phyloP scores from a whole-genome alignment of 2,797 vertebrate species.

The Falco rusticolus region DNA sequence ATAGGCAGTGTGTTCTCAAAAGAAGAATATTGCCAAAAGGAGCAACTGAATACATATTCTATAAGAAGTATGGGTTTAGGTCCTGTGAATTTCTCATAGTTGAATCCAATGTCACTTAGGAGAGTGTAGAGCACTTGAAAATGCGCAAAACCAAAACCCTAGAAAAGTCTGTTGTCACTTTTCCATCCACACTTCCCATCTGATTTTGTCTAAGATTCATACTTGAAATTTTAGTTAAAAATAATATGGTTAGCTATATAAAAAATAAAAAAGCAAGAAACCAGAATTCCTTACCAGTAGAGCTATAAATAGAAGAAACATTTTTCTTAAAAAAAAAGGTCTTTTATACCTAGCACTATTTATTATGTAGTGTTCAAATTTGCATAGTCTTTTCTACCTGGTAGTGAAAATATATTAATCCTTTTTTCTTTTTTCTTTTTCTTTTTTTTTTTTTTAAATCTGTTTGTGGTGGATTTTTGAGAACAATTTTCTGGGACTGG shows the following conservation, averaged over 20 bases:
- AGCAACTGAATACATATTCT: conserved; percentile 16
- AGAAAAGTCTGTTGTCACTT: neutral
- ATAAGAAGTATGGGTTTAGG: neutral
- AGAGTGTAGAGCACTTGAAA: neutral
- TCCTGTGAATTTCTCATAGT: neutral
- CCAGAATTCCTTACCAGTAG: neutral
- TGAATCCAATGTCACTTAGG: neutral
- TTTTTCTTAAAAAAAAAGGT: neutral
- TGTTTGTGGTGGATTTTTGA: neutral
- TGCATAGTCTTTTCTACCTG: neutral
- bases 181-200: neutral
- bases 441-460: neutral
- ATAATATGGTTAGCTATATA: neutral
- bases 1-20: neutral
- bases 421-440: neutral
- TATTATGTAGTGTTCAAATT: neutral
- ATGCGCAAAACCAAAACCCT: neutral
- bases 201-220: neutral
- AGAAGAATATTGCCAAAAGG: neutral
- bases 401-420: neutral
- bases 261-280: neutral
- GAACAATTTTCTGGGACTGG: neutral
- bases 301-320: neutral
- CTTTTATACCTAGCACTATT: neutral
- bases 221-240: conserved; percentile 18